These are phyloP conservation scores for Danio jaintianensis DNA, from an alignment of 2,797 vertebrate species.

Conservation along the genomic window DNA sequence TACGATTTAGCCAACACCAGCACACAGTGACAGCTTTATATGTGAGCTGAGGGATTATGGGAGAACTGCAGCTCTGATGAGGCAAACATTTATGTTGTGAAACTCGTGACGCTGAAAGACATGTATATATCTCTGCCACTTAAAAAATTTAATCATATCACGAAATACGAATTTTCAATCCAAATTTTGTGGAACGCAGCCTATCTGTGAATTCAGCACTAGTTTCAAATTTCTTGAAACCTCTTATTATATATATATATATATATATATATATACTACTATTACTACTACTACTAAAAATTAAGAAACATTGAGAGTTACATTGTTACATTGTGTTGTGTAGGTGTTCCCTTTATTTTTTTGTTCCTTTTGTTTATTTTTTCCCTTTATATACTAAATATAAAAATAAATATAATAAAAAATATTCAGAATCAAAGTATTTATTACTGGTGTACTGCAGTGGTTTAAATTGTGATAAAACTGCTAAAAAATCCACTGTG, in stretches of 20 bases:
- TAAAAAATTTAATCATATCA: neutral
- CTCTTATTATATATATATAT: too few relatives aligned
- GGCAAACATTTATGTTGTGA: neutral
- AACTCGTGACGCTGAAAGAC: neutral
- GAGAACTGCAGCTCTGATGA: slow-evolving; percentile 1
- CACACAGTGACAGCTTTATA: slow-evolving; percentile 39
- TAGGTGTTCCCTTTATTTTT: too few relatives aligned
- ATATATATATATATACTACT: too few relatives aligned
- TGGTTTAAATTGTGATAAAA: too few relatives aligned
- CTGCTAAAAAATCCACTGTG: too few relatives aligned
- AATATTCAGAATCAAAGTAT: neutral
- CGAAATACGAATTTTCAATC: neutral
- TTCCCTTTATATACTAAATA: too few relatives aligned
- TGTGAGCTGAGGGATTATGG: slow-evolving; percentile 37
- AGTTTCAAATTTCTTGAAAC: neutral
- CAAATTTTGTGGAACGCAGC: neutral
- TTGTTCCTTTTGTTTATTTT: too few relatives aligned
- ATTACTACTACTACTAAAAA: too few relatives aligned
- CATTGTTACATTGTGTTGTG: too few relatives aligned
- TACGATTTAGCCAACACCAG: slow-evolving; percentile 34
- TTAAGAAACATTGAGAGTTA: too few relatives aligned
- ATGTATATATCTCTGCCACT: neutral
- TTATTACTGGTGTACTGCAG: too few relatives aligned
- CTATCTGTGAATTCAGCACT: neutral
- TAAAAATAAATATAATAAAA: too few relatives aligned